Evolutionary conservation across 2,797 vertebrate genomes (phyloP), one percentile per base, ranked within the genome.

Genomic region (Paedocypris micromegethes): DNA sequence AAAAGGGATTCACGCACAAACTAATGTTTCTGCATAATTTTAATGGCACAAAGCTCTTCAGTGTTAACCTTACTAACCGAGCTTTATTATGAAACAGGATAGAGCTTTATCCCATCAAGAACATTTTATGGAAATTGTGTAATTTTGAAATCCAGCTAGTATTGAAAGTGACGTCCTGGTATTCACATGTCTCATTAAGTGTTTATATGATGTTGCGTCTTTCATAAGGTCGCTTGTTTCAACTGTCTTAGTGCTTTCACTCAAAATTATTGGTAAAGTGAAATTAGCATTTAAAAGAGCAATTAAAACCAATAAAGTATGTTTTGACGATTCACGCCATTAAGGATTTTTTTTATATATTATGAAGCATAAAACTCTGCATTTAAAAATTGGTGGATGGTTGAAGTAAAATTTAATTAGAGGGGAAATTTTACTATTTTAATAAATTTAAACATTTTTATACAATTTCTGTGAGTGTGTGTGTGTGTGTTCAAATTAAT

Each of bases 31-130:
- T 86, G 81, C 78, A 84, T 78, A 77, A 84, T 82, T 88, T 85
- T 88, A 86, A 91, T 82, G 86, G 82, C 80, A 84, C 82, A 84
- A 86, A 87, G 81, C 72, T 82, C 85, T 88, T 81, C 79, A 79
- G 85, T 82, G 84, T 91, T 90, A 88, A 88, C 86, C 86, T 83
- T 79, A 77, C 72, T 75, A 78, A 80, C 76, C 85, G 83, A 83
- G 85, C 85, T 86, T 87, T 84, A 85, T 85, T 84, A 79, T 83
- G 86, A 86, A 83, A 74, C 87, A 58, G 69, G 71, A 64, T 66
- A 62, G 65, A 61, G 61, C 71, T 70, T 76, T 61, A 72, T 64
- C 62, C 68, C 66, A 64, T 73, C 59, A 74, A 73, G 69, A 70
- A 70, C 44, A 64, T 70, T 74, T 80, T 76, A 79, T 79, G 66